Conservation (phyloP, 64 coral and sea anemone species). For the Montipora cactus region DNA sequence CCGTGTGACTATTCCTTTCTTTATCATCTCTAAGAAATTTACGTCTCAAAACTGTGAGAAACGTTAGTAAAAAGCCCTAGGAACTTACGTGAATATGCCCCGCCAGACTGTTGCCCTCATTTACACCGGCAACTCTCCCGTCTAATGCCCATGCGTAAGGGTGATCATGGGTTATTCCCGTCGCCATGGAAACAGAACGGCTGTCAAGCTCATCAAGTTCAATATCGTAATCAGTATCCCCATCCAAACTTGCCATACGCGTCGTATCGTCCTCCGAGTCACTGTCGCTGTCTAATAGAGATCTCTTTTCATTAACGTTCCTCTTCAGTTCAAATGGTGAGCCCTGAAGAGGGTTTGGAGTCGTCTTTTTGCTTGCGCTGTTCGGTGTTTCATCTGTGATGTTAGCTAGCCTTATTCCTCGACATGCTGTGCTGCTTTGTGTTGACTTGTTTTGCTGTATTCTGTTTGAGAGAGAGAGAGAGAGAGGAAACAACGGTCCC, state of each 20-base stretch:
- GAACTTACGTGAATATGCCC: conserved; percentile 75
- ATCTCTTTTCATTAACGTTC: background rate
- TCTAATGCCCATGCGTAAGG: conserved; percentile 89
- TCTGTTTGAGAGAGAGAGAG: conserved; percentile 1
- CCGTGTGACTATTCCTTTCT: no score
- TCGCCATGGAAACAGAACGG: conserved; percentile 75
- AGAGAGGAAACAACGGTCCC: background rate
- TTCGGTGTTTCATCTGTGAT: conserved; percentile 24
- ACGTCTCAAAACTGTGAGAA: no score
- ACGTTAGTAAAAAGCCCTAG: no score
- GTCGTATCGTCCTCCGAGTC: conserved; percentile 68
- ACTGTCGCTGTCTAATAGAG: conserved; percentile 70
- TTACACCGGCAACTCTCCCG: conserved; percentile 60
- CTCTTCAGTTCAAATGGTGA: background rate
- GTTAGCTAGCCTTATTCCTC: conserved; percentile 75
- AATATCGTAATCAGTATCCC: conserved; percentile 65
- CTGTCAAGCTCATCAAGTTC: conserved; percentile 76
- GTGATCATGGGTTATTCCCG: conserved; percentile 82
- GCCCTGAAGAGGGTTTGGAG: background rate
- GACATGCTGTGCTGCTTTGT: conserved; percentile 23
- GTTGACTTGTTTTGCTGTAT: conserved; percentile 16
- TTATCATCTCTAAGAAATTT: no score
- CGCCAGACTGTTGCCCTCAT: conserved; percentile 24
- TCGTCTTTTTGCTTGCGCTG: background rate
- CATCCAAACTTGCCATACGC: conserved; percentile 9